Base-by-base conservation (phyloP, 2,113 vertebrate genomes). In the Climacteris rufus region DNA sequence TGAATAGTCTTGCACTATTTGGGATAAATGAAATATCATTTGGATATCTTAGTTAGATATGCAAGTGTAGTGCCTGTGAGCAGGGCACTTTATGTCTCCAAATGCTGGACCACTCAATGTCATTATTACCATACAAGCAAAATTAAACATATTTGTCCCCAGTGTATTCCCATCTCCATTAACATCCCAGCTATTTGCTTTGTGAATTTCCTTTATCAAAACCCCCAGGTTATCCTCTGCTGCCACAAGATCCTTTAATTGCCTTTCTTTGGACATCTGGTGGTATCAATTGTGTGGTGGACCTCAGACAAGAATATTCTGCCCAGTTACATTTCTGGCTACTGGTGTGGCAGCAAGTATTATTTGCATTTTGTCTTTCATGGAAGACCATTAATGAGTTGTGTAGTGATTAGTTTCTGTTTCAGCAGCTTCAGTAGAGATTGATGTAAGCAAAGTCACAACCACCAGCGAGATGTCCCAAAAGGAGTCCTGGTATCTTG, bases 211-310 rank as follows among this genome's bases (percentile, higher is more conserved):
- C 54, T 66, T 65, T 93, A 45, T 94, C 66, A 74, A 33, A 83
- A 37, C 66, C 83, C 69, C 31, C 31, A 7, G 10, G 22, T 66
- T 93, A 56, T 86, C 71, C 39, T 78, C 65, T 88, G 75, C 68
- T 94, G 86, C 89, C 76, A 45, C 68, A 74, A 22, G 93, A 93
- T 53, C 70, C 37, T 79, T 72, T 50, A 45, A 7, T 49, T 66
- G 79, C 76, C 44, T 92, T 96, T 94, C 82, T 91, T 42, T 93
- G 90, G n/a, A 74, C 79, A 93, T 86, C 82, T 96, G 91, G 44
- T 92, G 52, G 40, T 47, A 45, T 80, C 40, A 87, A 91, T 93
- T 88, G 44, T 52, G 20, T 52, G 68, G 52, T 86, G 79, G 52
- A 80, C 52, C 64, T 94, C 71, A 69, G 63, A 86, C 75, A 77